These are phyloP conservation scores for Caenorhabditis remanei DNA, from an alignment of 1,140 invertebrate genomes.

Conservation along the genomic window DNA sequence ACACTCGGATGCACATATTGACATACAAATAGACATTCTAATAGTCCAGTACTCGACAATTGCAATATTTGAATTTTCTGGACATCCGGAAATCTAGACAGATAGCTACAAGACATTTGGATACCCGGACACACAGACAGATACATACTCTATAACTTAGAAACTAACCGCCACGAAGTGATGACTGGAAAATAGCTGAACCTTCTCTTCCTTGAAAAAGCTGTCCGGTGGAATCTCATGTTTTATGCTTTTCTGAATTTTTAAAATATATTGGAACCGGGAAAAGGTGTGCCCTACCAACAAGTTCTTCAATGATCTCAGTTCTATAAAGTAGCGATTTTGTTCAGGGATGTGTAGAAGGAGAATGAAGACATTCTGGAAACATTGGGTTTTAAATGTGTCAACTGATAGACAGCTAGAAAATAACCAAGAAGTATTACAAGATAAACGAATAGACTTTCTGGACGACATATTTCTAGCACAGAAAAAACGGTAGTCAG, in stretches of 20 bases:
- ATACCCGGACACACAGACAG: not conserved
- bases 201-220: not conserved
- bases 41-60: too few relatives aligned
- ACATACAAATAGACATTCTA: too few relatives aligned
- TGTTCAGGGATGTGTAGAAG: not conserved
- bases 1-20: too few relatives aligned
- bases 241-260: conserved; percentile 4
- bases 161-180: not conserved
- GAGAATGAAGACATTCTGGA: conserved; percentile 32
- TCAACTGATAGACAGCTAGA: not conserved
- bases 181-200: conserved; percentile 6
- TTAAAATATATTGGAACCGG: not conserved
- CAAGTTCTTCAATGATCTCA: conserved; percentile 11
- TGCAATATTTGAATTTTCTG: too few relatives aligned
- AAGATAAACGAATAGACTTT: too few relatives aligned
- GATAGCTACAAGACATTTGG: too few relatives aligned
- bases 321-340: conserved; percentile 1
- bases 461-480: too few relatives aligned
- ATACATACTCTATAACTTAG: not conserved
- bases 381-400: not conserved
- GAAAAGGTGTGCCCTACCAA: not conserved
- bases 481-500: too few relatives aligned
- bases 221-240: not conserved
- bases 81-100: too few relatives aligned
- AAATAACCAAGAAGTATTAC: too few relatives aligned